Base-by-base conservation (phyloP, 2,888 invertebrate genomes). In the Drosophila suboccidentalis region DNA sequence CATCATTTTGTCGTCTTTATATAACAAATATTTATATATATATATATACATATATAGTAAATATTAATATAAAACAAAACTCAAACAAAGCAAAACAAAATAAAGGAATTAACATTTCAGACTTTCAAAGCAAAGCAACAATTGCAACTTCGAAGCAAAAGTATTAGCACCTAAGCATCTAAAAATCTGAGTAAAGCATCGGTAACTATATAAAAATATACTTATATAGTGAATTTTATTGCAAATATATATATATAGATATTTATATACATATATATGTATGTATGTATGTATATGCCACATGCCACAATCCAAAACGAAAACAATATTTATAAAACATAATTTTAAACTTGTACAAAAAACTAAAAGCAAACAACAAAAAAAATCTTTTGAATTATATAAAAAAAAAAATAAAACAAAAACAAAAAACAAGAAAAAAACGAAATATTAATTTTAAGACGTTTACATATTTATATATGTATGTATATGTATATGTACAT, bases 1-100 rank as follows among this genome's bases (percentile, higher is more conserved):
- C 84, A 87, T 82, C 55, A 80, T 82, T 84, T 87, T 76, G 85
- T 87, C 85, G 77, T 79, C 79, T 85, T 79, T 82, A 80, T 71
- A 80, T 73, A 72, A 68, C 34, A 65, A 41, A 39, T 66, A 41
- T 49, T 29, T 59, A 66, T 62, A 57, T 61, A 69, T 62, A 57
- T 61, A 69, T 67, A 57, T 65, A 47, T 36, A 62, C n/a, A 58
- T 54, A 59, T 53, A 62, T 61, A 66, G 63, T 53, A 54, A 63
- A 74, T 70, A 74, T 50, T 57, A 73, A 43, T 43, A 63, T 49
- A 53, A 60, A 55, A 9, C 29, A 26, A 61, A 57, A 34, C 17
- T 51, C 51, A 63, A 53, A 36, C n/a, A 66, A 69, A 65, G 65
- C 51, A 66, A 69, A 61, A 75, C 59, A 58, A 58, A 75, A 62